These are phyloP conservation scores for Protomyctophum bolini DNA, from an alignment of 2,113 vertebrate genomes.

Conservation along the genomic window DNA sequence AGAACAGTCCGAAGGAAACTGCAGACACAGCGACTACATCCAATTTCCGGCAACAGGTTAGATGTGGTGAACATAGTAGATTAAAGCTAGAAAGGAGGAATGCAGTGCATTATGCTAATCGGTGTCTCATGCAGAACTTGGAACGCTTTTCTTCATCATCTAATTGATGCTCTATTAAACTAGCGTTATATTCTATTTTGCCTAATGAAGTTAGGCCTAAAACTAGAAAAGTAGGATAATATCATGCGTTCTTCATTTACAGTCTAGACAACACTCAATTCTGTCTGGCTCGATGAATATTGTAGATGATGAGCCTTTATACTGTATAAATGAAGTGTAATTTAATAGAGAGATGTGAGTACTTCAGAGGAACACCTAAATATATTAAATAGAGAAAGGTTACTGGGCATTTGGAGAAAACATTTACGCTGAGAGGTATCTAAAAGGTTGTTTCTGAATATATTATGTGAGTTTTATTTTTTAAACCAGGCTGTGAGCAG, in stretches of 20 bases:
- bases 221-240: conserved; percentile 62
- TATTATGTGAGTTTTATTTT: conserved; percentile 13
- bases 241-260: conserved; percentile 55
- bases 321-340: conserved; percentile 39
- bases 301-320: conserved; percentile 33
- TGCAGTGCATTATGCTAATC: conserved; percentile 61
- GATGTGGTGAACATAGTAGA: conserved; percentile 41
- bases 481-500: conserved; percentile 35
- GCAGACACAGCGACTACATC: conserved; percentile 52
- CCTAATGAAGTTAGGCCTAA: conserved; percentile 59
- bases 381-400: conserved; percentile 46
- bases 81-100: conserved; percentile 49
- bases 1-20: conserved; percentile 34
- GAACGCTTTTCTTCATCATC: conserved; percentile 48
- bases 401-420: conserved; percentile 22
- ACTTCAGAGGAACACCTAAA: conserved; percentile 44
- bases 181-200: conserved; percentile 54
- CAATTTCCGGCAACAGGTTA: conserved; percentile 60
- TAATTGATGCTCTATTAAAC: conserved; percentile 69
- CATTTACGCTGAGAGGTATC: conserved; percentile 10
- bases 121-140: conserved; percentile 45
- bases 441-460: conserved; percentile 7
- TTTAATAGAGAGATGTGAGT: conserved; percentile 42
- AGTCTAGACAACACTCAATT: conserved; percentile 48
- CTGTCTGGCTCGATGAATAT: conserved; percentile 39